A percentile compares a stretch with the other conserved stretches of the same genome.
These are phyloP conservation scores for Tachysurus fulvidraco DNA, from an alignment of 2,113 vertebrate genomes.

Conservation along the genomic window DNA sequence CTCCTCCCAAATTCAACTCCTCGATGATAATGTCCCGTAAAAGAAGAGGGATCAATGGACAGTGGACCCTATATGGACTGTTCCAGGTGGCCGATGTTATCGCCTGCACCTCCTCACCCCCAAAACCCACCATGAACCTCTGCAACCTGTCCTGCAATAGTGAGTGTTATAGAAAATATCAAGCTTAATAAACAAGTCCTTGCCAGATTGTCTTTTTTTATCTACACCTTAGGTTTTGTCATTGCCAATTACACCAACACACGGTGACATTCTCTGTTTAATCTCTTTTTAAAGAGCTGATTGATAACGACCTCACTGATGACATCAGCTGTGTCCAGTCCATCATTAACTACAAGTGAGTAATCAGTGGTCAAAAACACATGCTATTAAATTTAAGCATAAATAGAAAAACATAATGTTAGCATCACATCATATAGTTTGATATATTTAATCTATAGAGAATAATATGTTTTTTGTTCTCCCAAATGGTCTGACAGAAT, in stretches of 20 bases:
- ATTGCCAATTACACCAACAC: not conserved
- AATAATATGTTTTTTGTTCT: not conserved
- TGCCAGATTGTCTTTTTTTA: not conserved
- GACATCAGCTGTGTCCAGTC: constrained; percentile 47
- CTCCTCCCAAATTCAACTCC: not conserved
- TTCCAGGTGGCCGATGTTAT: constrained; percentile 58
- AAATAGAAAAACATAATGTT: too few species aligned
- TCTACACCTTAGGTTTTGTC: too few species aligned
- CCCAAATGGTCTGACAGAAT: constrained; percentile 3
- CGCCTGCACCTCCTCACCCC: constrained; percentile 48
- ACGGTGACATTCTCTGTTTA: not conserved
- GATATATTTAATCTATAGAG: not conserved
- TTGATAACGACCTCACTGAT: constrained; percentile 54
- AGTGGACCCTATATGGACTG: constrained; percentile 50
- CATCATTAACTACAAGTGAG: constrained; percentile 40
- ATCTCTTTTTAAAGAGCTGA: constrained; percentile 50
- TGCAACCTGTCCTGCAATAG: constrained; percentile 50
- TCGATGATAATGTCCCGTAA: too few species aligned
- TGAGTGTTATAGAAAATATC: constrained; percentile 34
- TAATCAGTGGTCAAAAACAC: not conserved
- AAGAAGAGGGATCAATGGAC: not conserved
- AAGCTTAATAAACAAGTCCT: not conserved
- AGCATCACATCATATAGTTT: not conserved
- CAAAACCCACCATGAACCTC: constrained; percentile 40
- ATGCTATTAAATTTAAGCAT: not conserved